phyloP scores from a whole-genome alignment of 2,113 vertebrate species.

The Prochilodus magdalenae region DNA sequence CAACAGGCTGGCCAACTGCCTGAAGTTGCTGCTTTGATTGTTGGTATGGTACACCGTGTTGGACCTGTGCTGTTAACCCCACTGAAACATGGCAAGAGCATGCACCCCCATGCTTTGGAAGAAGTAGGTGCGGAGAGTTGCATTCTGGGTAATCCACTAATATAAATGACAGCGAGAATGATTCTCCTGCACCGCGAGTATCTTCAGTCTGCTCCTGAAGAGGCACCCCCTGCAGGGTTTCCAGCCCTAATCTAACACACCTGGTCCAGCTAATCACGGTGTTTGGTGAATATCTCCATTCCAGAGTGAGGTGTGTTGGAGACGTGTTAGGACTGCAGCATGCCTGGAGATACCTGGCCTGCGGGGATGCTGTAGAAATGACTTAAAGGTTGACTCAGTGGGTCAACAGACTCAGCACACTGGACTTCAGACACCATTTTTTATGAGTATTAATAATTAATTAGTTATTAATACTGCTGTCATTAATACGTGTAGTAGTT shows the following conservation, averaged over 20 bases:
- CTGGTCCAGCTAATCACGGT: conserved; percentile 39
- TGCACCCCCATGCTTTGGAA: not conserved
- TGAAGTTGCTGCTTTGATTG: no score
- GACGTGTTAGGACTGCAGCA: not conserved
- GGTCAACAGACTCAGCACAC: no score
- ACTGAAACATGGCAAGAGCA: no score
- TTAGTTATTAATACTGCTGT: no score
- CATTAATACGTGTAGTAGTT: no score
- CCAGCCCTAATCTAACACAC: conserved; percentile 14
- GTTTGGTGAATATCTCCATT: conserved; percentile 9
- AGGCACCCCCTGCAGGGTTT: not conserved
- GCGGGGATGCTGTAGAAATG: conserved; percentile 1
- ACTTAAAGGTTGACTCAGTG: not conserved
- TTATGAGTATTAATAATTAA: no score
- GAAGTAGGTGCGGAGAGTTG: not conserved
- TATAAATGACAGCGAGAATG: not conserved
- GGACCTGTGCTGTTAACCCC: no score
- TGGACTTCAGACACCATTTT: no score
- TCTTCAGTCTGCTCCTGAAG: not conserved
- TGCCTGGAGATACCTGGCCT: not conserved
- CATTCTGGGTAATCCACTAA: not conserved
- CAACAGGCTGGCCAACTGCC: no score
- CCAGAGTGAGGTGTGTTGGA: conserved; percentile 22
- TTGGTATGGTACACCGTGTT: no score
- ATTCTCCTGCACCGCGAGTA: not conserved